Base-by-base conservation (phyloP, 2,888 invertebrate genomes). In the Watsonalla binaria region DNA sequence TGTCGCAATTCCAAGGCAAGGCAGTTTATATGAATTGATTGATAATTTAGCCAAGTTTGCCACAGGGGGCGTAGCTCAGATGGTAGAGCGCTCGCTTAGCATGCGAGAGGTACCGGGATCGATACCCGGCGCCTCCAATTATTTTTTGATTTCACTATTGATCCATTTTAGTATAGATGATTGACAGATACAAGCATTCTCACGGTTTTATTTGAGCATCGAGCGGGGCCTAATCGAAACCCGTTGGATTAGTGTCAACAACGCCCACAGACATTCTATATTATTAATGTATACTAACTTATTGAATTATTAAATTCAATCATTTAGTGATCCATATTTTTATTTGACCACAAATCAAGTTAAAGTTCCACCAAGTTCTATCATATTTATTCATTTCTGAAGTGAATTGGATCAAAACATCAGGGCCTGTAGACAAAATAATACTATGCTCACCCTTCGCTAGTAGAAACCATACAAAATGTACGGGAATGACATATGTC, bases 51-150 rank as follows among this genome's bases (percentile, higher is more conserved):
- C 11, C 49, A 9, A 5, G 5, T 0, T 8, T 5, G 7, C 0
- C 37, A 49, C 49, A 9, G 90, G 87, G 88, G 90, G 87, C 88
- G 91, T 90, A 90, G 90, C 90, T 90, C 90, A 91, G 90, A 90
- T 89, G 90, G 90, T 90, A 90, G 90, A 90, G 90, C 89, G 90
- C 90, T 90, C 90, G 89, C 90, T 90, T 89, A 90, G 89, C 90
- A 90, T 90, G 90, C 80, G 89, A 89, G 90, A 89, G 86, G 87
- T 88, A 89, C 89, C 86, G 90, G 89, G 87, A 90, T 89, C 90
- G 89, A 89, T 90, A 87, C 86, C 89, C 88, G 87, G 88, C 88
- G 89, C 90, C 90, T 90, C 90, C 90, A 91, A 74, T 7, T 45
- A 48, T 11, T 59, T 59, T 64, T 63, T 54, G 33, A 34, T 48